Conservation (phyloP, 1,140 invertebrate genomes). For the Orussus abietinus region DNA sequence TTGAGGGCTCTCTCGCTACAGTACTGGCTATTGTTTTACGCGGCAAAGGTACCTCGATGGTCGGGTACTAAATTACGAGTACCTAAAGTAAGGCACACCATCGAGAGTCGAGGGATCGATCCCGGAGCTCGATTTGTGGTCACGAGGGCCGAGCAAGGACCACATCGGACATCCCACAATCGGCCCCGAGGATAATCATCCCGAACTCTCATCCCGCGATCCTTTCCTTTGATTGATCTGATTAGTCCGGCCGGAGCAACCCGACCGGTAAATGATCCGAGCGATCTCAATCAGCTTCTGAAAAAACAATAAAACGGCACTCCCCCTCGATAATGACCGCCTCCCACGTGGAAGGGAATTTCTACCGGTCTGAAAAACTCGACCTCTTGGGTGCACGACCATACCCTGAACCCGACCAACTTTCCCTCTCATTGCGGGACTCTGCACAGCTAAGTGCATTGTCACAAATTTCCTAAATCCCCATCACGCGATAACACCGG, state of each 20-base stretch:
- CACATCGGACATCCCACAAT: conserved; percentile 11
- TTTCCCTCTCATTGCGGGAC: no score
- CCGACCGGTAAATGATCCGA: conserved; percentile 48
- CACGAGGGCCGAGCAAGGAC: conserved; percentile 21
- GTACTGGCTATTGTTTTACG: no score
- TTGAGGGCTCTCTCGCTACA: no score
- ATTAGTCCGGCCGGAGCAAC: conserved; percentile 43
- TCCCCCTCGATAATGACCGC: conserved; percentile 38
- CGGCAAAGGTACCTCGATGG: no score
- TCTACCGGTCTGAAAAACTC: conserved; percentile 18
- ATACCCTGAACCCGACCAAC: no score
- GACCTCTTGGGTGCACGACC: no score
- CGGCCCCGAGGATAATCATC: conserved; percentile 35
- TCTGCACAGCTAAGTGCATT: no score
- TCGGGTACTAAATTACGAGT: no score
- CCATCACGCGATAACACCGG: no score
- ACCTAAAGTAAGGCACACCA: no score
- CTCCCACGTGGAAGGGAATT: conserved; percentile 46
- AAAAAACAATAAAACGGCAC: conserved; percentile 47
- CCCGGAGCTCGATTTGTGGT: conserved; percentile 44
- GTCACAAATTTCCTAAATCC: no score
- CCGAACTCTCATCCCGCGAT: conserved; percentile 40
- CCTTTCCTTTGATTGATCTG: conserved; percentile 51
- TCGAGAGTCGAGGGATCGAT: no score
- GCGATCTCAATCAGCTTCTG: conserved; percentile 52